Base-by-base conservation (phyloP, 2,797 vertebrate genomes). In the Syncerus caffer region DNA sequence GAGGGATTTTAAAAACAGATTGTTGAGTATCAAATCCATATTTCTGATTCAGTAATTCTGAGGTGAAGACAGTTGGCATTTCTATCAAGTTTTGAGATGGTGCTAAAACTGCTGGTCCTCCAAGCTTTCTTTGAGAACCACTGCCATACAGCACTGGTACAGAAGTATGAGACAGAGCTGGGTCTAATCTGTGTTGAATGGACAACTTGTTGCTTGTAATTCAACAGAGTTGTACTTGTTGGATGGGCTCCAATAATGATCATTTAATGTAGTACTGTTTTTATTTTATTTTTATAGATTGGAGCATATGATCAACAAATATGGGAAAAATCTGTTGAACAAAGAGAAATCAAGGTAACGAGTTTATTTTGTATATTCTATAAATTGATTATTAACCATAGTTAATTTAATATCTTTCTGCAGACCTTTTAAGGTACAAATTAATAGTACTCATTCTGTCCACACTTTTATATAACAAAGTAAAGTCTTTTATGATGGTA, bases 291-390 rank as follows among this genome's bases (percentile, higher is more conserved):
- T 96, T 98, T 83, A 53, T 98, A 99, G 99, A 99, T 99, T 96
- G 99, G 99, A 90, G 99, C 99, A 53, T 99, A 99, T 93, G 99
- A 99, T 98, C 99, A 99, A 98, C 99, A 99, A 99, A 99, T 99
- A 99, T 99, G 99, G 99, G 99, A 99, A 99, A 99, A 99, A 98
- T 99, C 99, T 79, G 99, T 99, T 98, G 99, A 99, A 97, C 99
- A 99, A 98, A 99, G 99, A 99, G 99, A 99, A 99, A 99, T 99
- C 98, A 99, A 99, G 99, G 99, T 99, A 98, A 98, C 58, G 85
- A 31, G 13, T 45, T 89, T 97, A 95, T 71, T 96, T 91, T 97
- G 47, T 74, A 47, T 96, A 60, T 96, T 78, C 45, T 86, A 4
- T 88, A 82, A 95, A 76, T 78, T 86, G 74, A 55, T 91, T 95